Conservation (phyloP, 2,113 vertebrate species). For the Mirza zaza region DNA sequence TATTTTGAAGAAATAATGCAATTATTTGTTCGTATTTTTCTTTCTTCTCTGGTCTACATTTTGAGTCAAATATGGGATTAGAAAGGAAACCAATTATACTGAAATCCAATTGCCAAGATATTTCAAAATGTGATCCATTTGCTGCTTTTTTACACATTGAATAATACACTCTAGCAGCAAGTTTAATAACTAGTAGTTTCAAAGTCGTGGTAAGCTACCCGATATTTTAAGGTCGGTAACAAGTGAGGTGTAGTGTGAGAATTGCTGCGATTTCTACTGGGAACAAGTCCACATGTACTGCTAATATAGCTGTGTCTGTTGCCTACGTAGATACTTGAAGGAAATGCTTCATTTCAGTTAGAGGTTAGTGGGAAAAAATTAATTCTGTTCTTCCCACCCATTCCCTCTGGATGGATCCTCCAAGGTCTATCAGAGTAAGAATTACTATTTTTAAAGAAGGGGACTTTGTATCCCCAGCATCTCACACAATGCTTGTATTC, state of each 20-base stretch:
- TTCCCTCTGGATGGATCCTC: not conserved
- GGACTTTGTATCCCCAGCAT: not conserved
- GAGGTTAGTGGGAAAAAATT: not conserved
- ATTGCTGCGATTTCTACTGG: not conserved
- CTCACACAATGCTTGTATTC: not conserved
- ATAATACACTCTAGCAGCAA: not conserved
- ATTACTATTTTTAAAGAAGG: not conserved
- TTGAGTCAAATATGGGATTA: not conserved
- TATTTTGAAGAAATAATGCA: too few relatives aligned
- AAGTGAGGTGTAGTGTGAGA: not conserved
- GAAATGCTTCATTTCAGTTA: not conserved
- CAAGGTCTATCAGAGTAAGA: not conserved
- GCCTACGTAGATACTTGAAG: not conserved
- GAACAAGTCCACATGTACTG: not conserved
- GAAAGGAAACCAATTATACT: not conserved
- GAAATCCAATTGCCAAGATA: not conserved
- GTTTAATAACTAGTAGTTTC: not conserved
- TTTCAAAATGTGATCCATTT: not conserved
- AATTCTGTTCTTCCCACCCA: not conserved
- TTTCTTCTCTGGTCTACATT: not conserved
- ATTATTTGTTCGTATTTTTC: not conserved
- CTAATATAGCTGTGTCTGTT: not conserved
- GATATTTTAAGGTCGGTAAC: not conserved
- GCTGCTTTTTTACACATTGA: not conserved
- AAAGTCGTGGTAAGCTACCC: not conserved